Conservation (phyloP, 2,888 invertebrate genomes). For the Plagodis dolabraria region DNA sequence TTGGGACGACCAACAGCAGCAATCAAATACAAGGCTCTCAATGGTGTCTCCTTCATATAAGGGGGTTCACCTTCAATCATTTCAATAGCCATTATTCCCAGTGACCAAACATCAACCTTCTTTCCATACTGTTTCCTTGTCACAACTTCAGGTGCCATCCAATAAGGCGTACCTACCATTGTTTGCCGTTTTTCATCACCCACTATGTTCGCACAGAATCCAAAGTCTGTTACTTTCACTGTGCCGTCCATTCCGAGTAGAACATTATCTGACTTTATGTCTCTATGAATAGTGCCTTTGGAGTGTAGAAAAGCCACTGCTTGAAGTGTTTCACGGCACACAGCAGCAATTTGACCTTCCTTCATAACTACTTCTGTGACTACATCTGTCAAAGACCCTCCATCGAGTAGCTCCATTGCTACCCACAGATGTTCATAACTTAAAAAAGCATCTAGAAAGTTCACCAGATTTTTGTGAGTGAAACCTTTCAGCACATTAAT, state of each 20-base stretch:
- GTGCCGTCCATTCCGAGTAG: conserved; percentile 96
- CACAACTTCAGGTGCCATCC: conserved; percentile 99
- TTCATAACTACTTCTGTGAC: conserved; percentile 99
- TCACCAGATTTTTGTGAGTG: conserved; percentile 97
- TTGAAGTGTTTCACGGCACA: conserved; percentile 93
- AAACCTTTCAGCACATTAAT: conserved; percentile 96
- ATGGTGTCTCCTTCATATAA: conserved; percentile 96
- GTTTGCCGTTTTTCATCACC: conserved; percentile 98
- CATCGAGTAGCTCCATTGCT: conserved; percentile 97
- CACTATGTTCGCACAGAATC: conserved; percentile 98
- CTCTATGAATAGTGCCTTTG: conserved; percentile 96
- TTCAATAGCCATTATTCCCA: conserved; percentile 99
- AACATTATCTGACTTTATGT: conserved; percentile 99
- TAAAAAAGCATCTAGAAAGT: conserved; percentile 97
- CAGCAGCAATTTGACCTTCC: conserved; percentile 98
- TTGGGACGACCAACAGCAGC: conserved; percentile 97
- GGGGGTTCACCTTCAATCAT: conserved; percentile 98
- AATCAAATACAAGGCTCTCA: conserved; percentile 96
- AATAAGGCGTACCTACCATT: conserved; percentile 99
- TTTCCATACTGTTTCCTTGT: conserved; percentile 97
- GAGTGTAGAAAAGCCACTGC: conserved; percentile 96
- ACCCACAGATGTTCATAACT: conserved; percentile 97
- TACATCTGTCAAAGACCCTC: conserved; percentile 98
- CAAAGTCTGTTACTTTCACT: conserved; percentile 98
- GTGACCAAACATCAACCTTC: conserved; percentile 96